phyloP scores from a whole-genome alignment of 2,797 vertebrate species.

The Tauraco hartlaubi region DNA sequence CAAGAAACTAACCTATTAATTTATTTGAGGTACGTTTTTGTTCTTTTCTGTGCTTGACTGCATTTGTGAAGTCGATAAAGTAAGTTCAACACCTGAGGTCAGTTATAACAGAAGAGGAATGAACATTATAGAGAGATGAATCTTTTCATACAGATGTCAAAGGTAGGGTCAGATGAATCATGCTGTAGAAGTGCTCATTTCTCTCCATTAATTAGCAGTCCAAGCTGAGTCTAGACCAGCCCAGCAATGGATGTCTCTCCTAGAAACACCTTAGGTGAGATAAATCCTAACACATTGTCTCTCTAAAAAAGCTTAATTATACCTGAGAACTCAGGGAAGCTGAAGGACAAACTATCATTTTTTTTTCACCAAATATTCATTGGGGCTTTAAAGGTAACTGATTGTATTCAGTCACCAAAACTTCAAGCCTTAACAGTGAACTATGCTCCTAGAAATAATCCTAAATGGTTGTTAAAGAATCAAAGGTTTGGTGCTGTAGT shows the following conservation, averaged over 20 bases:
- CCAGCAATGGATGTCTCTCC: neutral
- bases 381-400: neutral
- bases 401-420: neutral
- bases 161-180: slow-evolving; percentile 14
- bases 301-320: neutral
- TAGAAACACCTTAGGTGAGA: neutral
- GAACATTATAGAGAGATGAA: neutral
- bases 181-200: neutral
- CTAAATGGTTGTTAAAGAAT: neutral
- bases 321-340: neutral
- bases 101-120: neutral
- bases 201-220: neutral
- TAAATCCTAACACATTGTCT: neutral
- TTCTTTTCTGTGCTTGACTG: neutral
- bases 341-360: neutral
- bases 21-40: neutral
- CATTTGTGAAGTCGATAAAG: neutral
- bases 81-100: neutral
- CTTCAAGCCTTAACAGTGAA: neutral
- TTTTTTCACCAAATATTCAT: neutral
- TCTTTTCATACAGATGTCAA: neutral
- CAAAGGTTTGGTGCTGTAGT: neutral
- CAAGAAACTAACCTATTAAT: neutral
- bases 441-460: neutral
- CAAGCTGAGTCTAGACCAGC: slow-evolving; percentile 19